Evolutionary conservation across 2,113 vertebrate genomes (phyloP).

Genomic region (Nycticryphes semicollaris): DNA sequence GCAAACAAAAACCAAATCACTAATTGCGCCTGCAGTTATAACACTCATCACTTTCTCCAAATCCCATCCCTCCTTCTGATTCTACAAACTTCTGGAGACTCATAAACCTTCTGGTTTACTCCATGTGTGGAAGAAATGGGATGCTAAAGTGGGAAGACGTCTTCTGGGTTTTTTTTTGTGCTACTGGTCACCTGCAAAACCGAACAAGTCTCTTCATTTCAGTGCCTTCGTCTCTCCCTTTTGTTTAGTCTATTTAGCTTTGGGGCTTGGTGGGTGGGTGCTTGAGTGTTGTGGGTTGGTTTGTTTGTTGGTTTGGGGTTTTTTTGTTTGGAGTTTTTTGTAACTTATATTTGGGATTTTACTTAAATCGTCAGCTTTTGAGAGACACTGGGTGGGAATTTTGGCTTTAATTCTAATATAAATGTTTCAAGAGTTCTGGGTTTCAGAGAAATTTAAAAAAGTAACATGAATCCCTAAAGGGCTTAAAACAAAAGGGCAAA

Average conservation of each 20-base stretch:
- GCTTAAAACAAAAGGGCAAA: neutral
- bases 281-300: neutral
- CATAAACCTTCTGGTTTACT: neutral
- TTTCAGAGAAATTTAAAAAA: conserved; percentile 1
- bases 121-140: neutral
- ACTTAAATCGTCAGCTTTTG: neutral
- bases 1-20: neutral
- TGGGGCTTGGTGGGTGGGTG: conserved; percentile 26
- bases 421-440: neutral
- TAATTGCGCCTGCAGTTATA: neutral
- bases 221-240: neutral
- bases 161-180: neutral
- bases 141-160: neutral
- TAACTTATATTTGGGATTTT: neutral
- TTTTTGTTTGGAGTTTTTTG: neutral
- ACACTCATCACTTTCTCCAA: neutral
- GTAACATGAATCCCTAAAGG: neutral
- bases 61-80: neutral
- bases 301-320: neutral
- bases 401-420: neutral
- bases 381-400: neutral
- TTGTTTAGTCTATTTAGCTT: neutral
- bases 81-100: neutral
- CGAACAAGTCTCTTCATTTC: neutral
- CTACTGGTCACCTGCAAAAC: neutral